Evolutionary conservation across 2,797 vertebrate genomes (phyloP).

Genomic region (Channallabes apus): DNA sequence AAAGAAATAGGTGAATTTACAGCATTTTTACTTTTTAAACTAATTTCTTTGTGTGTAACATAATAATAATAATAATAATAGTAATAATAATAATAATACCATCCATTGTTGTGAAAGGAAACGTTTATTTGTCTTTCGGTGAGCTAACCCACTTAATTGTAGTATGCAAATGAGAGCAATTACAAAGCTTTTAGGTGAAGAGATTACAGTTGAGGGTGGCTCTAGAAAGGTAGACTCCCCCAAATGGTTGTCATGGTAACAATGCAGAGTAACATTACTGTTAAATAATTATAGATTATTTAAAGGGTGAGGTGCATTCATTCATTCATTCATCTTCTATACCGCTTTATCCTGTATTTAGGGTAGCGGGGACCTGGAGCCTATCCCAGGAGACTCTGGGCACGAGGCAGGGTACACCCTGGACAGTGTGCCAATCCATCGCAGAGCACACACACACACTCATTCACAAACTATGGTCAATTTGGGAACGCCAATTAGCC

Average conservation of each 20-base stretch:
- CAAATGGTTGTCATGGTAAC: constrained; percentile 99
- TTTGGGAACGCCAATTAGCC: too few relatives aligned
- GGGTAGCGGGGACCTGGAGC: too few relatives aligned
- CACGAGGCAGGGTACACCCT: too few relatives aligned
- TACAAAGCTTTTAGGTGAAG: constrained; percentile 99
- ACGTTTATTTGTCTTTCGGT: constrained; percentile 95
- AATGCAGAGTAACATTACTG: constrained; percentile 82
- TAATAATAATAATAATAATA: constrained; percentile 71
- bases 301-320: constrained; percentile 31
- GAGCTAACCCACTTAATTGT: constrained; percentile 99
- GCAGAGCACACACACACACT: too few relatives aligned
- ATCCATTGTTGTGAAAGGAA: constrained; percentile 82
- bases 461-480: too few relatives aligned
- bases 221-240: constrained; percentile 94
- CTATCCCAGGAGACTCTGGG: too few relatives aligned
- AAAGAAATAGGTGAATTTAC: too few relatives aligned
- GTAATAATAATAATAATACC: constrained; percentile 28
- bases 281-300: constrained; percentile 66
- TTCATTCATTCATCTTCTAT: too few relatives aligned
- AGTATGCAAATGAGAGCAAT: constrained; percentile 99
- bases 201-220: constrained; percentile 99
- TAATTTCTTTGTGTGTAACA: constrained; percentile 70
- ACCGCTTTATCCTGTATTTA: too few relatives aligned
- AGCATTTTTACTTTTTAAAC: too few relatives aligned
- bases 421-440: too few relatives aligned